Base-by-base conservation (phyloP, 1,140 invertebrate genomes). In the Macrostomum lignano region DNA sequence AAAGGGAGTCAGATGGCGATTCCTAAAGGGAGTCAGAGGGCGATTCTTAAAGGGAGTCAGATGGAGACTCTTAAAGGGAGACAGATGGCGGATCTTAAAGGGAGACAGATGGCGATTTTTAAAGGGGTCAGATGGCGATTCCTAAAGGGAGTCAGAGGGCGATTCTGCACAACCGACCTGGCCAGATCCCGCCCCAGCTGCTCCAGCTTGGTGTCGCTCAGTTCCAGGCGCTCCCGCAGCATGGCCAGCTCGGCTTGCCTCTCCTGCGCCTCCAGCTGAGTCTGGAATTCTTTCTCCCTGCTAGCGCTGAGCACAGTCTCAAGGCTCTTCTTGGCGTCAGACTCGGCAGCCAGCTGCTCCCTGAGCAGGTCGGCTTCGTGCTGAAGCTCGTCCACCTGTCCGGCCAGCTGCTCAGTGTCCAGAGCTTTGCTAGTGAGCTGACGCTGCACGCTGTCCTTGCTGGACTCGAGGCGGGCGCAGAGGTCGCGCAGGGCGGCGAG, bases 161-260 rank as follows among this genome's bases (percentile, higher is more conserved):
- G n/a, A n/a, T n/a, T n/a, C n/a, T n/a, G n/a, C n/a, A n/a, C n/a
- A n/a, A n/a, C n/a, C n/a, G n/a, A n/a, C n/a, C n/a, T n/a, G n/a
- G n/a, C n/a, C n/a, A n/a, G n/a, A n/a, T 58, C 55, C 31, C 53
- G 39, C 21, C 45, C 49, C 39, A 55, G 52, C 25, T 43, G 49
- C 41, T 57, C 49, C 10, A 56, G 40, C 43, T 57, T 58, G 37
- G 47, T 53, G 17, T 58, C 54, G 35, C 53, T 52, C 0, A 55
- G 44, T 9, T 44, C 42, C 14, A 56, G 43, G 30, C 53, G 36
- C 34, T 58, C 55, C 37, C 49, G 55, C 7, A 57, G 35, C 42
- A 56, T 46, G 34, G 57, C 49, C 17, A 55, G 41, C 37, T 58
- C 55, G n/a, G 52, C 47, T 20, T 44, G 44, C 25, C 44, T 50